A percentile compares a stretch with the other conserved stretches of the same genome.
phyloP scores from a whole-genome alignment of 1,140 invertebrate species.

The Wasmannia auropunctata region DNA sequence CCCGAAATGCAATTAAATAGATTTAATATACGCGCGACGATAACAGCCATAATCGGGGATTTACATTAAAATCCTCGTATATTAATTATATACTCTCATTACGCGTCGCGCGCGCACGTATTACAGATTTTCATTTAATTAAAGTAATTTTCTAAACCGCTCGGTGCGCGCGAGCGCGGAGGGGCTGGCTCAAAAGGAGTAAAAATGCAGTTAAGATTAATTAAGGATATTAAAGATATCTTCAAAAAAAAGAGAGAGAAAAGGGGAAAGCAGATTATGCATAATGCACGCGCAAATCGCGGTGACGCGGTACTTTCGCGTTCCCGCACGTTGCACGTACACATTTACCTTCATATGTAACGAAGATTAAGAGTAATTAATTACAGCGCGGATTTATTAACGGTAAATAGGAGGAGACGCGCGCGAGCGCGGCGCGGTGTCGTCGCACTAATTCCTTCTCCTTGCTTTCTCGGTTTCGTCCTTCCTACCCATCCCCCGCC shows the following conservation, averaged over 20 bases:
- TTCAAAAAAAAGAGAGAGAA: too few relatives aligned
- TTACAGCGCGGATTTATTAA: conserved; percentile 30
- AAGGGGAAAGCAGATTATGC: background rate
- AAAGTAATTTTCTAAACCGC: conserved; percentile 29
- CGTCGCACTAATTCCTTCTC: conserved; percentile 33
- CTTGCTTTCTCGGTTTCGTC: conserved; percentile 66
- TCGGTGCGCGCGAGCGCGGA: background rate
- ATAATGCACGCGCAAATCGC: conserved; percentile 14
- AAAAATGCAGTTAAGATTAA: conserved; percentile 40
- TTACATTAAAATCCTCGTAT: conserved; percentile 1
- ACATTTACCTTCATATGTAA: conserved; percentile 24
- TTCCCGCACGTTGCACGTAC: background rate
- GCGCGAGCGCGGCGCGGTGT: too few relatives aligned
- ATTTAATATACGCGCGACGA: conserved; percentile 37
- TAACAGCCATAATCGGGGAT: conserved; percentile 34
- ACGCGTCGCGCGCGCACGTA: background rate
- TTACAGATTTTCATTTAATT: conserved; percentile 48
- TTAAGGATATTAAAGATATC: conserved; percentile 44
- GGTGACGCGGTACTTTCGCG: background rate
- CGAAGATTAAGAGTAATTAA: conserved; percentile 56
- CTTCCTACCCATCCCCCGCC: conserved; percentile 30
- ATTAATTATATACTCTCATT: conserved; percentile 50
- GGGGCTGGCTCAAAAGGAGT: background rate
- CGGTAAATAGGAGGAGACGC: conserved; percentile 37
- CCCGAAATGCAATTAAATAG: conserved; percentile 1